A percentile compares a stretch with the other conserved stretches of the same genome.
phyloP scores from a whole-genome alignment of 1,140 invertebrate genomes.

The Aradophagus sp. region DNA sequence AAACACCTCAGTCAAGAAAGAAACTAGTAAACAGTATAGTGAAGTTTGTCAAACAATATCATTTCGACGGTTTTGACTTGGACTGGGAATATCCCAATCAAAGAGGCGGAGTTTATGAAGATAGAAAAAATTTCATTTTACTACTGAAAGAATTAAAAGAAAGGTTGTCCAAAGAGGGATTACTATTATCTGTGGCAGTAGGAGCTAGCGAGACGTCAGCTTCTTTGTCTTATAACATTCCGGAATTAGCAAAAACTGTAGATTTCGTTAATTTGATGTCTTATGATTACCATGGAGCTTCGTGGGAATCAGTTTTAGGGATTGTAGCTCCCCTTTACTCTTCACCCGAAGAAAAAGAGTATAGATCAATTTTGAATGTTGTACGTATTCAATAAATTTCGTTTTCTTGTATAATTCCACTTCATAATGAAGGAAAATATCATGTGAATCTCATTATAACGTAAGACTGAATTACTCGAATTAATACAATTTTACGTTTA shows the following conservation, averaged over 20 bases:
- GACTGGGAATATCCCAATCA: constrained; percentile 88
- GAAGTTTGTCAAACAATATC: constrained; percentile 77
- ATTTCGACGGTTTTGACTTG: constrained; percentile 87
- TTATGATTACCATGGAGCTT: constrained; percentile 81
- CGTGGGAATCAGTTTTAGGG: constrained; percentile 77
- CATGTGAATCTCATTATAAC: no score
- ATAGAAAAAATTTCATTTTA: constrained; percentile 73
- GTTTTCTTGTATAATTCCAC: constrained; percentile 10
- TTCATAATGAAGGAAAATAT: background rate
- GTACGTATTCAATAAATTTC: constrained; percentile 54
- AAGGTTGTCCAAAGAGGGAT: constrained; percentile 68
- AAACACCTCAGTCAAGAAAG: constrained; percentile 70
- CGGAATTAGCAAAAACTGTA: constrained; percentile 73
- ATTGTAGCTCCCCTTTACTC: constrained; percentile 78
- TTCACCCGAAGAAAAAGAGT: constrained; percentile 70
- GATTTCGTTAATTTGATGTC: constrained; percentile 83
- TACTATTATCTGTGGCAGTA: constrained; percentile 75
- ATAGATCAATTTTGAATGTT: constrained; percentile 72
- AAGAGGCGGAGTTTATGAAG: constrained; percentile 77
- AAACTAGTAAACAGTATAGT: constrained; percentile 79
- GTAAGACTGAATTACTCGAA: no score
- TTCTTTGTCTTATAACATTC: constrained; percentile 77
- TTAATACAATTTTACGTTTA: background rate
- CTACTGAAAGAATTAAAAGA: constrained; percentile 75
- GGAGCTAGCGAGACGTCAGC: constrained; percentile 71